Evolutionary conservation across 2,888 invertebrate genomes (phyloP).

Genomic region (Matsumyia berberina): DNA sequence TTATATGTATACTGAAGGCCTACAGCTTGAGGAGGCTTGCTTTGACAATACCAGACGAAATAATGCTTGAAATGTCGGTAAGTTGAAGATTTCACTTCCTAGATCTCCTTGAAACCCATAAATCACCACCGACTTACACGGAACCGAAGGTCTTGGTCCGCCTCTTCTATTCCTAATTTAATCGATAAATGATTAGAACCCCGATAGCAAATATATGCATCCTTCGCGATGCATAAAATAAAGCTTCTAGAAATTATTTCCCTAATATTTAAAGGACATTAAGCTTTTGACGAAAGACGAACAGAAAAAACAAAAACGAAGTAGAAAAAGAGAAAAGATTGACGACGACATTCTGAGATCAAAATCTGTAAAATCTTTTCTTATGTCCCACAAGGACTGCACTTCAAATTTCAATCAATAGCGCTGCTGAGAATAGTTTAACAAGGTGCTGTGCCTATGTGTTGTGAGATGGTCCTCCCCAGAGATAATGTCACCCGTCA

Average conservation of each 20-base stretch:
- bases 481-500: slow-evolving; percentile 72
- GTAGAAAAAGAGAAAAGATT: slow-evolving; percentile 24
- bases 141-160: slow-evolving; percentile 21
- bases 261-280: slow-evolving; percentile 53
- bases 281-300: slow-evolving; percentile 37
- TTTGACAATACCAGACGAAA: too few species aligned
- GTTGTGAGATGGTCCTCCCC: slow-evolving; percentile 64
- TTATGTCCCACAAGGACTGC: slow-evolving; percentile 61
- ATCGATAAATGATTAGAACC: slow-evolving; percentile 58
- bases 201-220: slow-evolving; percentile 60
- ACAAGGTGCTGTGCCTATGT: slow-evolving; percentile 70
- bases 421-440: slow-evolving; percentile 70
- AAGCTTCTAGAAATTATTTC: slow-evolving; percentile 31
- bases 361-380: slow-evolving; percentile 64
- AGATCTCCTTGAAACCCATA: too few species aligned
- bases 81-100: too few species aligned
- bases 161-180: slow-evolving; percentile 30
- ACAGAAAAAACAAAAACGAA: slow-evolving; percentile 5
- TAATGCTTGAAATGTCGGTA: too few species aligned
- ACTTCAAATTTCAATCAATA: slow-evolving; percentile 74
- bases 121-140: too few species aligned
- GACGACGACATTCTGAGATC: slow-evolving; percentile 51
- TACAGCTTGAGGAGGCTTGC: too few species aligned
- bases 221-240: slow-evolving; percentile 41
- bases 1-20: too few species aligned